Conservation (phyloP, 1,140 invertebrate genomes). For the Hesperophylax magnus region DNA sequence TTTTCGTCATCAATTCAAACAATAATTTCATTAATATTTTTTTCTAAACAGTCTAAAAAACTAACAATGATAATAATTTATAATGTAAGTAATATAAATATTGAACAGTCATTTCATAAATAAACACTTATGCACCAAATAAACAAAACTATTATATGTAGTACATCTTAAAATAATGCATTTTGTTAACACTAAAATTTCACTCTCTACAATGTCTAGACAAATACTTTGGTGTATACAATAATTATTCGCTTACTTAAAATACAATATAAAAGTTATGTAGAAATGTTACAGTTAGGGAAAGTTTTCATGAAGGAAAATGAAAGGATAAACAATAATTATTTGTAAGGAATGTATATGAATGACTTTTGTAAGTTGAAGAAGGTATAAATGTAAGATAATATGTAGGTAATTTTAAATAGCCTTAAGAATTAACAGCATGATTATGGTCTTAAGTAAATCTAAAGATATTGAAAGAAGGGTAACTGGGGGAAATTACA, state of each 20-base stretch:
- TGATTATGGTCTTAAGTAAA: too few relatives aligned
- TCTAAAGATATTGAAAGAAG: too few relatives aligned
- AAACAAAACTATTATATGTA: slow-evolving; percentile 31
- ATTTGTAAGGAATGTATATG: too few relatives aligned
- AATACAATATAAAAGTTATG: not conserved
- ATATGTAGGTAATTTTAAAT: too few relatives aligned
- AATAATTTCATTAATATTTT: too few relatives aligned
- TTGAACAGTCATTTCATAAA: slow-evolving; percentile 54
- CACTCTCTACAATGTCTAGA: slow-evolving; percentile 51
- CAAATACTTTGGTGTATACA: slow-evolving; percentile 44
- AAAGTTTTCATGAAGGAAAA: too few relatives aligned
- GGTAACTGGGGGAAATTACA: too few relatives aligned
- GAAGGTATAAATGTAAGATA: too few relatives aligned
- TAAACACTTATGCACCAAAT: slow-evolving; percentile 54
- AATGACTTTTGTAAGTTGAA: too few relatives aligned
- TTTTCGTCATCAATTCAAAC: too few relatives aligned
- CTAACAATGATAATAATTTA: slow-evolving; percentile 42
- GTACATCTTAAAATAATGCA: slow-evolving; percentile 14
- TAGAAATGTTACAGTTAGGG: not conserved
- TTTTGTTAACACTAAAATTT: slow-evolving; percentile 42
- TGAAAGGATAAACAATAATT: too few relatives aligned
- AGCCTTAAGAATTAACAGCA: too few relatives aligned
- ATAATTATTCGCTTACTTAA: not conserved
- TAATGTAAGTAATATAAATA: slow-evolving; percentile 36
- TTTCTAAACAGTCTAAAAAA: slow-evolving; percentile 52